phyloP scores from a whole-genome alignment of 1,140 invertebrate genomes.

The Caenorhabditis remanei region DNA sequence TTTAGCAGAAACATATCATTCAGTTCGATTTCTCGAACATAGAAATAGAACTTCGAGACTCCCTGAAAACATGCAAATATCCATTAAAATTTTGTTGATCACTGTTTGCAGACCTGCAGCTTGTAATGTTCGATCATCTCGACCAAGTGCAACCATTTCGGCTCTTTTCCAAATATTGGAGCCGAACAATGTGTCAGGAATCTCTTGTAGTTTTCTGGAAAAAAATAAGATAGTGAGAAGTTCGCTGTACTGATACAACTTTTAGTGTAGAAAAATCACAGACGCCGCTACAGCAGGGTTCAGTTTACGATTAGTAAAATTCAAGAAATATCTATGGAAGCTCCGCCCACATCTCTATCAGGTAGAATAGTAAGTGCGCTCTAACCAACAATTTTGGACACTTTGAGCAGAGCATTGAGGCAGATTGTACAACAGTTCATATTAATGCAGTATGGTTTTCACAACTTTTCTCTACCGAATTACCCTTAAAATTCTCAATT shows the following conservation, averaged over 20 bases:
- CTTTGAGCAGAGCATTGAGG: no score
- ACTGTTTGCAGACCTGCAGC: background rate
- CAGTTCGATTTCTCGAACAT: background rate
- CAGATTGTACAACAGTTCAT: no score
- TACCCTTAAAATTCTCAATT: no score
- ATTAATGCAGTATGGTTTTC: no score
- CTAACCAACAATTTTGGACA: no score
- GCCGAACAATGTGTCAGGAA: slow-evolving; percentile 19
- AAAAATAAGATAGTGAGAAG: background rate
- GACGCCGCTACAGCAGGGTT: no score
- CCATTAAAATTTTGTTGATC: background rate
- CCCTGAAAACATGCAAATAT: background rate
- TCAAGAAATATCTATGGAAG: no score
- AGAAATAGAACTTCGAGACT: slow-evolving; percentile 12
- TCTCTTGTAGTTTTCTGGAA: slow-evolving; percentile 2
- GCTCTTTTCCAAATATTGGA: slow-evolving; percentile 37
- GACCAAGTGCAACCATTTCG: slow-evolving; percentile 21
- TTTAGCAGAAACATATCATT: background rate
- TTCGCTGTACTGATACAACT: no score
- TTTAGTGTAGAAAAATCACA: no score
- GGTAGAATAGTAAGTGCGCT: no score
- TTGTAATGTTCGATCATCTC: slow-evolving; percentile 40
- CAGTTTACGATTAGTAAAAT: no score
- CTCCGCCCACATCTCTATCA: no score
- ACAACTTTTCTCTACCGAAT: background rate